These are phyloP conservation scores for Cinclus mexicanus DNA, from an alignment of 2,113 vertebrate species.

Conservation along the genomic window DNA sequence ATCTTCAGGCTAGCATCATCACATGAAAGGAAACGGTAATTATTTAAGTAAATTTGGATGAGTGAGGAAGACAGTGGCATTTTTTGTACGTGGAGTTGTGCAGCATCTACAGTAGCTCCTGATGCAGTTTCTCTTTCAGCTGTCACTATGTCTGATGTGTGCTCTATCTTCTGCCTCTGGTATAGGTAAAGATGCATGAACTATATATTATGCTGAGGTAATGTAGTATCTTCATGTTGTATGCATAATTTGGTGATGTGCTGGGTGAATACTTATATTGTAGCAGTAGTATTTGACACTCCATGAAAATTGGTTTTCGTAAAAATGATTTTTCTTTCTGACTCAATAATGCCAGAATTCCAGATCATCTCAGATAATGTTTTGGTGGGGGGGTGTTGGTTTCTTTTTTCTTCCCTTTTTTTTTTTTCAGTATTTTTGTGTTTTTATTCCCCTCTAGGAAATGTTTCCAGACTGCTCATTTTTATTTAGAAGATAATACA, in stretches of 20 bases:
- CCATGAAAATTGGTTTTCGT: not conserved
- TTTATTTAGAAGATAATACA: constrained; percentile 92
- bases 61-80: not conserved
- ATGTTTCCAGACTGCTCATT: constrained; percentile 98
- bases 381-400: not conserved
- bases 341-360: not conserved
- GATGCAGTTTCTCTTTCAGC: not conserved
- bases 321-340: not conserved
- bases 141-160: constrained; percentile 12
- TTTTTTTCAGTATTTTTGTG: not conserved
- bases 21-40: not conserved
- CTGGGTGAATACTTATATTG: not conserved
- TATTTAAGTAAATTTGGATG: not conserved
- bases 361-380: not conserved
- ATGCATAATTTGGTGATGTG: not conserved
- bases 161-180: constrained; percentile 39
- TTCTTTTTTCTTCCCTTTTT: not conserved
- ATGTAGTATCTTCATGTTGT: not conserved
- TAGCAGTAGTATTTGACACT: not conserved
- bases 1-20: not conserved
- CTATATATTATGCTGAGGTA: not conserved
- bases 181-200: constrained; percentile 54
- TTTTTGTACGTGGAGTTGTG: not conserved
- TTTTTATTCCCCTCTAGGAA: constrained; percentile 77
- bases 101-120: constrained; percentile 2